phyloP scores from a whole-genome alignment of 2,113 vertebrate species.

The Siniperca knerii region DNA sequence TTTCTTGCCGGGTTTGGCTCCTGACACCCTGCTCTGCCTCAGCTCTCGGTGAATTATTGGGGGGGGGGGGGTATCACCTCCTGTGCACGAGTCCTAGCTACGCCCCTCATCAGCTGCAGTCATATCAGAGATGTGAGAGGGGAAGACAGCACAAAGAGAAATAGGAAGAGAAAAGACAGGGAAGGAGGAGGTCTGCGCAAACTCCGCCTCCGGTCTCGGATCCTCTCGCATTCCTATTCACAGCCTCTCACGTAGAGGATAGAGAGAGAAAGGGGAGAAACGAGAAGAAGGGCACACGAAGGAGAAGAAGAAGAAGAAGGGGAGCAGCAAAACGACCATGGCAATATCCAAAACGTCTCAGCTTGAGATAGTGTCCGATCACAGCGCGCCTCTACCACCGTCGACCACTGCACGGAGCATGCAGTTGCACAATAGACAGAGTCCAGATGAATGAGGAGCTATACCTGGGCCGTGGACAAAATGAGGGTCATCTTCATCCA shows the following conservation, averaged over 20 bases:
- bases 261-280: constrained; percentile 67
- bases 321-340: constrained; percentile 78
- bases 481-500: constrained; percentile 86
- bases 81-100: constrained; percentile 24
- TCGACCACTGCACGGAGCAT: constrained; percentile 70
- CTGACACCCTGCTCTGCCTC: too few relatives aligned
- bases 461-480: constrained; percentile 79
- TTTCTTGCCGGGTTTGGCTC: too few relatives aligned
- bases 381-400: constrained; percentile 67
- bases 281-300: constrained; percentile 59
- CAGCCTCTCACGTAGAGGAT: constrained; percentile 69
- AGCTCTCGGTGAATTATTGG: too few relatives aligned
- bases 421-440: constrained; percentile 71
- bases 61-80: not conserved
- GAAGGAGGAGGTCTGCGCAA: constrained; percentile 58
- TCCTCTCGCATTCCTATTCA: constrained; percentile 76
- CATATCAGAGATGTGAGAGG: constrained; percentile 42
- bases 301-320: constrained; percentile 45
- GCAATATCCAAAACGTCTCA: constrained; percentile 75
- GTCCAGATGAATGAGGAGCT: constrained; percentile 78
- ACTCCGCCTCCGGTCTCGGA: constrained; percentile 74
- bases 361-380: constrained; percentile 74
- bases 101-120: constrained; percentile 57
- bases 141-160: constrained; percentile 59
- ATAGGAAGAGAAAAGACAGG: constrained; percentile 46